phyloP scores from a whole-genome alignment of 2,797 vertebrate genomes.

The Melanotaenia parkinsoni region DNA sequence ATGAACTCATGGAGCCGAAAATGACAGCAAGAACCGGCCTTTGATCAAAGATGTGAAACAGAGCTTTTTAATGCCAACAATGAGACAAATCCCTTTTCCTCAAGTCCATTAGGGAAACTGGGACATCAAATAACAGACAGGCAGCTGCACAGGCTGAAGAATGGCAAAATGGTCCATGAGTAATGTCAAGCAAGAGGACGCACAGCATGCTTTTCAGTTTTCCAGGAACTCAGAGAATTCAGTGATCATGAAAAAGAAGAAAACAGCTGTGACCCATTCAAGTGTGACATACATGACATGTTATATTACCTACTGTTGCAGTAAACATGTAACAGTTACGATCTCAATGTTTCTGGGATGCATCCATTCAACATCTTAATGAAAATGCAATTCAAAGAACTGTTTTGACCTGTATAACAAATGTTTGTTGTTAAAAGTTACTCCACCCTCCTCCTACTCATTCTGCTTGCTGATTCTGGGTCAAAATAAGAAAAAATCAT shows the following conservation, averaged over 20 bases:
- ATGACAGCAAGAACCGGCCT: conserved; percentile 57
- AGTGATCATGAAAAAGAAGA: conserved; percentile 22
- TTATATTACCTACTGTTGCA: conserved; percentile 10
- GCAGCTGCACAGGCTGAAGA: conserved; percentile 47
- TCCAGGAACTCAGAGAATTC: conserved; percentile 36
- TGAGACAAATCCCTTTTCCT: conserved; percentile 67
- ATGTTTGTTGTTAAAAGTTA: conserved; percentile 52
- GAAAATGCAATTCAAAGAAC: conserved; percentile 10
- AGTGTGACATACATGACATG: conserved; percentile 22
- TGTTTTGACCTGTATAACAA: conserved; percentile 34
- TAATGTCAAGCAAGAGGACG: conserved; percentile 44
- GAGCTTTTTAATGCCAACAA: conserved; percentile 59
- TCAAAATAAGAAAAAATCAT: conserved; percentile 45
- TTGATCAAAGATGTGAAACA: conserved; percentile 69
- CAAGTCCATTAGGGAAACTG: conserved; percentile 64
- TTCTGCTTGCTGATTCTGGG: conserved; percentile 34
- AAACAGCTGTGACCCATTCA: conserved; percentile 18
- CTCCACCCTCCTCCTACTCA: conserved; percentile 18
- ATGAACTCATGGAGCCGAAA: conserved; percentile 67
- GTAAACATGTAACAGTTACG: conserved; percentile 9
- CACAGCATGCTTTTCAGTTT: conserved; percentile 24
- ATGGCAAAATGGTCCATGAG: conserved; percentile 41
- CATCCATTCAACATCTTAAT: conserved; percentile 13
- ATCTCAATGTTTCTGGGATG: not conserved
- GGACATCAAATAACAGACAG: conserved; percentile 60